These are phyloP conservation scores for Hirtodrosophila cameraria DNA, from an alignment of 2,888 invertebrate genomes.

Conservation along the genomic window DNA sequence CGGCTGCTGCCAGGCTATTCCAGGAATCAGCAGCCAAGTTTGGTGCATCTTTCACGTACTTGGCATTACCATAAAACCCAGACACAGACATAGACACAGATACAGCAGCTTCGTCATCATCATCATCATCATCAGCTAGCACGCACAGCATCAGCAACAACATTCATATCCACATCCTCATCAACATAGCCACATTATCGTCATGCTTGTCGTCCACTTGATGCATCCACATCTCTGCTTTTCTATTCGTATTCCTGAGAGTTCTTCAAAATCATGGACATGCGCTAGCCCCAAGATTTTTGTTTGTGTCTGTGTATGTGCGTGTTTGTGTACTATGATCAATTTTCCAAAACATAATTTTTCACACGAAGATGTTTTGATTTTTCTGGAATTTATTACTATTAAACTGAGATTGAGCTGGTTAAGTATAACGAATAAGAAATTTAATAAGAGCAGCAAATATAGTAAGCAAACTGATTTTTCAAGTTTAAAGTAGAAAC, in stretches of 20 bases:
- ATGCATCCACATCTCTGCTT: conserved; percentile 57
- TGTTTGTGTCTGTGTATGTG: conserved; percentile 3
- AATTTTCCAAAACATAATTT: conserved; percentile 55
- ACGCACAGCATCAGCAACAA: conserved; percentile 28
- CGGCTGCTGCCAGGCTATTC: conserved; percentile 44
- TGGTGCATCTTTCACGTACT: conserved; percentile 67
- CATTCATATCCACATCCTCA: conserved; percentile 15
- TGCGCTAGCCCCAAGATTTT: conserved; percentile 17
- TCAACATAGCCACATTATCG: conserved; percentile 57
- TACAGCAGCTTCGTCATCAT: conserved; percentile 24
- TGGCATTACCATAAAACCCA: conserved; percentile 71
- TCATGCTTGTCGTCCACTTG: conserved; percentile 69
- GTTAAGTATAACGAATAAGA: too few species aligned
- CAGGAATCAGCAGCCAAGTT: conserved; percentile 53
- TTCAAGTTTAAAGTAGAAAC: too few species aligned
- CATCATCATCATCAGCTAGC: conserved; percentile 30
- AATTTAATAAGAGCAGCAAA: not conserved
- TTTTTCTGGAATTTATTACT: conserved; percentile 58
- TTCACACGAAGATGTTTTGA: conserved; percentile 73
- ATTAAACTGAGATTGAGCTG: conserved; percentile 6
- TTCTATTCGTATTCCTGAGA: conserved; percentile 31
- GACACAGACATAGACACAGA: conserved; percentile 20
- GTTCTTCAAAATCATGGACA: conserved; percentile 36
- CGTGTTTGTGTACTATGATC: conserved; percentile 25
- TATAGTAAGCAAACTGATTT: too few species aligned